Evolutionary conservation across 2,113 vertebrate species (phyloP).

Genomic region (Mesoclemmys tuberculata): DNA sequence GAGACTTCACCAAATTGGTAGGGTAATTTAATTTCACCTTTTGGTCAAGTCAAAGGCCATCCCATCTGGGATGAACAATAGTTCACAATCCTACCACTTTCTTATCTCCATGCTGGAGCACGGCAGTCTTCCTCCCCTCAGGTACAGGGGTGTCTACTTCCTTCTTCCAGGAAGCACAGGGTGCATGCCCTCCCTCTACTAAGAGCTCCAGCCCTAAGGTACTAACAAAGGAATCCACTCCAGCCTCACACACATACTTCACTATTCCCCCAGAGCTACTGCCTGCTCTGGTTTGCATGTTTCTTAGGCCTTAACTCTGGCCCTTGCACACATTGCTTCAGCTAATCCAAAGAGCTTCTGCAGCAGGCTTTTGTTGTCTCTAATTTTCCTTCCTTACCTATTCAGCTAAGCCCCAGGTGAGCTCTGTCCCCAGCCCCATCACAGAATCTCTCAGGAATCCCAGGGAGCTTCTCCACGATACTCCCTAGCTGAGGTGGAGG

Average conservation of each 20-base stretch:
- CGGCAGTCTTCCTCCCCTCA: background rate
- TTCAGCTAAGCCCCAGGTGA: no score
- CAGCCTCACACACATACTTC: background rate
- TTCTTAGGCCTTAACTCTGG: background rate
- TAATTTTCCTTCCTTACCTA: background rate
- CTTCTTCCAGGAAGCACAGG: accelerated
- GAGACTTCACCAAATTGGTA: background rate
- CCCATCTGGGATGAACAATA: background rate
- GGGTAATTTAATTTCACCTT: background rate
- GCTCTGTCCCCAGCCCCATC: background rate
- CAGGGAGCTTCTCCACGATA: background rate
- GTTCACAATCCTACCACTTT: background rate
- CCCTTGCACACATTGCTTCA: background rate
- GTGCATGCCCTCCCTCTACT: background rate
- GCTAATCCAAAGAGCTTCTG: background rate
- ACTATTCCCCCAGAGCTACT: background rate
- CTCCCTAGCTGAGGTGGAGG: background rate
- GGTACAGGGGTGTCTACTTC: background rate
- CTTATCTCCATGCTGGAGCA: background rate
- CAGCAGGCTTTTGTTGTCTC: background rate
- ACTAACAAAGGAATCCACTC: background rate
- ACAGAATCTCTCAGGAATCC: background rate
- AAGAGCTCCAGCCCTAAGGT: background rate
- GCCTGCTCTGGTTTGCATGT: background rate
- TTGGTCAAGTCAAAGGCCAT: background rate